Percentiles rank a stretch among this genome's conserved stretches.
These are phyloP conservation scores for Lepidocyrtoides sp. DNA, from an alignment of 2,888 invertebrate genomes.

Conservation along the genomic window DNA sequence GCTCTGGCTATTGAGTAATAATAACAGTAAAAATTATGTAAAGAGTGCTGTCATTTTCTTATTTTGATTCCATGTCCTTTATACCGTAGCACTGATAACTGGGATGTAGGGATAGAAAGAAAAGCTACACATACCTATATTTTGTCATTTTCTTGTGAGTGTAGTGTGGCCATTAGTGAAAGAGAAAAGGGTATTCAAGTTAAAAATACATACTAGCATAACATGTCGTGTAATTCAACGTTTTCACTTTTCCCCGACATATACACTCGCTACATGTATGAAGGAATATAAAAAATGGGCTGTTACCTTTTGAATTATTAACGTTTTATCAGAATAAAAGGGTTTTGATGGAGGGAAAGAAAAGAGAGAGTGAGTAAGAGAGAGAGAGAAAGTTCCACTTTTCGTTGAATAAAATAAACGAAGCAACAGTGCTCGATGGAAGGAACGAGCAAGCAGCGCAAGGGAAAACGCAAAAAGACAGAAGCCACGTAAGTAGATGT, in stretches of 20 bases:
- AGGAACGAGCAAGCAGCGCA: background rate
- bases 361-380: background rate
- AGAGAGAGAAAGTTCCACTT: background rate
- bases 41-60: too few species aligned
- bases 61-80: too few species aligned
- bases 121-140: too few species aligned
- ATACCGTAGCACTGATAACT: too few species aligned
- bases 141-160: too few species aligned
- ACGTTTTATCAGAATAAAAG: constrained; percentile 76
- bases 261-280: background rate
- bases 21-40: too few species aligned
- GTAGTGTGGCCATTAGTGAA: too few species aligned
- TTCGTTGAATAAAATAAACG: background rate
- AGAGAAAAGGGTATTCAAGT: too few species aligned
- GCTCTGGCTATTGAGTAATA: too few species aligned
- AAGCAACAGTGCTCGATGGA: background rate
- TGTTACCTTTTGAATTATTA: constrained; percentile 76
- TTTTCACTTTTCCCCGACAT: background rate
- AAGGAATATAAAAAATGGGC: constrained; percentile 6
- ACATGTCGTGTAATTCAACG: constrained; percentile 9
- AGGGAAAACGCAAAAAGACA: too few species aligned
- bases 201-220: background rate
- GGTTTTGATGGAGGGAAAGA: constrained; percentile 23
- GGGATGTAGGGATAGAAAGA: too few species aligned
- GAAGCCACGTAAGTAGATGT: too few species aligned